Evolutionary conservation across 1,140 invertebrate species (phyloP).

Genomic region (Pseudomyrmex concolor): DNA sequence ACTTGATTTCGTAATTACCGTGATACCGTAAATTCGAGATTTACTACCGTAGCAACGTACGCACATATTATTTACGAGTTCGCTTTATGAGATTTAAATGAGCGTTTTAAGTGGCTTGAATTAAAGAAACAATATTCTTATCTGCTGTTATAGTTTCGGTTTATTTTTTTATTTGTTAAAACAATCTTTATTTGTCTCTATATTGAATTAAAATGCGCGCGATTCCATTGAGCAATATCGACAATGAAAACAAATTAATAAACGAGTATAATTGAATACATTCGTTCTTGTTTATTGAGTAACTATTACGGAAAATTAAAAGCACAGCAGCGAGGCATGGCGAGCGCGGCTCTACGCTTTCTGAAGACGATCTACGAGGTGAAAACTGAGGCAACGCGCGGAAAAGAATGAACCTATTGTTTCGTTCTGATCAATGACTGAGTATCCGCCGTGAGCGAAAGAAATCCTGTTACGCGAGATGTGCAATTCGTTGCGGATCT

Average conservation of each 20-base stretch:
- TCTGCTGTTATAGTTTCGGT: neutral
- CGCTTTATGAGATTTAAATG: neutral
- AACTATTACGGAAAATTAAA: conserved; percentile 66
- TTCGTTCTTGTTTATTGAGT: conserved; percentile 62
- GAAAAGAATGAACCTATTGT: conserved; percentile 56
- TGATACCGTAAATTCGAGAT: conserved; percentile 44
- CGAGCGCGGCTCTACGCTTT: conserved; percentile 69
- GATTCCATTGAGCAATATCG: conserved; percentile 15
- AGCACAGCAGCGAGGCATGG: conserved; percentile 65
- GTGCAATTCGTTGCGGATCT: neutral
- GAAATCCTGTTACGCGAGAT: conserved; percentile 20
- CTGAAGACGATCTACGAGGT: conserved; percentile 69
- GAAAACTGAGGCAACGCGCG: conserved; percentile 55
- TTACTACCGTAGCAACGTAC: neutral
- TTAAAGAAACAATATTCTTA: neutral
- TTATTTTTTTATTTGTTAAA: neutral
- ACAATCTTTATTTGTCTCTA: neutral
- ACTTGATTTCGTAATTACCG: conserved; percentile 38
- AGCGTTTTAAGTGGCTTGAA: neutral
- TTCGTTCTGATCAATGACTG: conserved; percentile 54
- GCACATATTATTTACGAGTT: conserved; percentile 5
- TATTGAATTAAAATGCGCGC: neutral
- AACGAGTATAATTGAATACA: conserved; percentile 14
- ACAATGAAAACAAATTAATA: conserved; percentile 17
- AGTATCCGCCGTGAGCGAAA: neutral